Conservation (phyloP, 2,888 invertebrate genomes). For the Malthinus seriepunctatus region DNA sequence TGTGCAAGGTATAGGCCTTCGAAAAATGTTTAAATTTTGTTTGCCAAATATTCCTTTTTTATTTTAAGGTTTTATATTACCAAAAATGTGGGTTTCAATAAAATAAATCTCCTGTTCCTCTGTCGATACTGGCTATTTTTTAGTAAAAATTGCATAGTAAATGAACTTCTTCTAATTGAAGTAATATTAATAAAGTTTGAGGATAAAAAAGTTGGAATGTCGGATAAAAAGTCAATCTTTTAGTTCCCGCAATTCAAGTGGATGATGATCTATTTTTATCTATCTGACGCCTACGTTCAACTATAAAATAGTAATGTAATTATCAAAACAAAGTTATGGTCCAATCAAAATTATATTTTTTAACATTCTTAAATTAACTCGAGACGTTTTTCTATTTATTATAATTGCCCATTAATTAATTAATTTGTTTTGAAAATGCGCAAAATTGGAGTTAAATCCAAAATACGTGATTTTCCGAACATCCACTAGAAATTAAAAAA, state of each 20-base stretch:
- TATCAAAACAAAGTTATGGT: conserved; percentile 22
- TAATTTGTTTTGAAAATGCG: not conserved
- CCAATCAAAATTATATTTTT: conserved; percentile 13
- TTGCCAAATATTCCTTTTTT: too few species aligned
- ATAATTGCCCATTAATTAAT: not conserved
- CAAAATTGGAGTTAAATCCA: too few species aligned
- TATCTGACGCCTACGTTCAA: conserved; percentile 19
- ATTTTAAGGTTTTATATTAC: too few species aligned
- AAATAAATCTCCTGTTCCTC: too few species aligned
- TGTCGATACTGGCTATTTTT: too few species aligned
- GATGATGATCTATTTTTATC: conserved; percentile 27
- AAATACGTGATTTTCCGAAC: too few species aligned
- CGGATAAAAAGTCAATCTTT: conserved; percentile 18
- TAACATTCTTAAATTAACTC: conserved; percentile 13
- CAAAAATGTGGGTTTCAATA: too few species aligned
- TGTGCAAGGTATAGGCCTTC: too few species aligned
- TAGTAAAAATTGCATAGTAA: too few species aligned
- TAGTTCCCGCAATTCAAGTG: conserved; percentile 22
- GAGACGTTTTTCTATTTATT: not conserved
- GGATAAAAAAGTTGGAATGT: conserved; percentile 23
- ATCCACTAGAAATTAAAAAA: too few species aligned
- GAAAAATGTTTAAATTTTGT: too few species aligned
- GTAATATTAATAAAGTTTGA: not conserved
- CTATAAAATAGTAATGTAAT: conserved; percentile 26
- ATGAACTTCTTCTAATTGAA: too few species aligned